phyloP scores from a whole-genome alignment of 2,797 vertebrate species.

The Neopelma chrysocephalum region DNA sequence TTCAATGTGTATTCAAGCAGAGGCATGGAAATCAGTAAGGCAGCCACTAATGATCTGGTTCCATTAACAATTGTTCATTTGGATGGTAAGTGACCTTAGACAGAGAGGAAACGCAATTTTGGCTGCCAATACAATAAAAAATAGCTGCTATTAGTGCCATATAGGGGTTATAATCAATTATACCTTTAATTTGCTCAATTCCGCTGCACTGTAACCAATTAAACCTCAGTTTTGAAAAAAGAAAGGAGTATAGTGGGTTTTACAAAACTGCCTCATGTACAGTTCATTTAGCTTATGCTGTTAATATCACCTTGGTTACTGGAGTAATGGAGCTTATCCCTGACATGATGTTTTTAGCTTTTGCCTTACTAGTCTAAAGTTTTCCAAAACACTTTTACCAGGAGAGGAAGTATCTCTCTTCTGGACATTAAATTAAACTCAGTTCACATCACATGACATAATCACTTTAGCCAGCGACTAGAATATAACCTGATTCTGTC shows the following conservation, averaged over 20 bases:
- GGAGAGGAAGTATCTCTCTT: background rate
- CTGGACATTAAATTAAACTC: background rate
- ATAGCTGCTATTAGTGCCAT: slow-evolving; percentile 57
- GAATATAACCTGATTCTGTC: slow-evolving; percentile 24
- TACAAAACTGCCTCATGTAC: slow-evolving; percentile 30
- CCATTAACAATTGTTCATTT: slow-evolving; percentile 75
- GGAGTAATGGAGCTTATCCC: background rate
- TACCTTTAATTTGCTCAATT: slow-evolving; percentile 73
- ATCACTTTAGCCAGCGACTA: background rate
- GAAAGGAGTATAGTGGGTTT: slow-evolving; percentile 11
- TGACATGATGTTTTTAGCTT: slow-evolving; percentile 20
- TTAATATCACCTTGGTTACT: slow-evolving; percentile 52
- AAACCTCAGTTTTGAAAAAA: slow-evolving; percentile 66
- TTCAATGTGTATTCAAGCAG: slow-evolving; percentile 58
- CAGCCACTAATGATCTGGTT: slow-evolving; percentile 71
- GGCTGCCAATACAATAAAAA: slow-evolving; percentile 73
- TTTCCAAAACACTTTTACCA: slow-evolving; percentile 2
- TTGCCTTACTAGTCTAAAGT: slow-evolving; percentile 24
- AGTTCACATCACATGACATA: background rate
- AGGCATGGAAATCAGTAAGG: slow-evolving; percentile 58
- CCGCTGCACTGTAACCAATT: slow-evolving; percentile 55
- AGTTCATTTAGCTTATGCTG: slow-evolving; percentile 1
- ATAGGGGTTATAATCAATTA: slow-evolving; percentile 70
- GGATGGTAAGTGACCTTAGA: slow-evolving; percentile 71
- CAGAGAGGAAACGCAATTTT: slow-evolving; percentile 70